Percentiles rank a stretch among this genome's conserved stretches.
Conservation (phyloP, 2,888 invertebrate genomes). For the Epsilonema sp. region DNA sequence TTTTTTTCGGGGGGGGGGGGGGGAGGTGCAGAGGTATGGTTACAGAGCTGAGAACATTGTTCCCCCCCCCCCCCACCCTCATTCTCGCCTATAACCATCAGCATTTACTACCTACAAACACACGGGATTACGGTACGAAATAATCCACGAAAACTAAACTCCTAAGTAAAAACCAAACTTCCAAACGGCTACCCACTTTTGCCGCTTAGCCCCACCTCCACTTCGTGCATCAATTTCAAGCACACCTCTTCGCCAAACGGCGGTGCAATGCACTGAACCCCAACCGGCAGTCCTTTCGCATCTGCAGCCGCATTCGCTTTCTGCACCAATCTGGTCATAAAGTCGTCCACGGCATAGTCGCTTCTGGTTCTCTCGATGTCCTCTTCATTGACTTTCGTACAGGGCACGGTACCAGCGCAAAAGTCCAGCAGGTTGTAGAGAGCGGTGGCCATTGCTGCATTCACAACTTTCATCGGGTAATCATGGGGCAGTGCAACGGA, state of each 20-base stretch:
- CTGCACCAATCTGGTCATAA: background rate
- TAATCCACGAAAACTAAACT: too few species aligned
- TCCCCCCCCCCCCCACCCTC: too few species aligned
- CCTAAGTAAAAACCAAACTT: too few species aligned
- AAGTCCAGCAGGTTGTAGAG: slow-evolving; percentile 29
- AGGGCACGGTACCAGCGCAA: slow-evolving; percentile 28
- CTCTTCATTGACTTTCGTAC: slow-evolving; percentile 20
- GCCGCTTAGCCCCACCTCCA: too few species aligned
- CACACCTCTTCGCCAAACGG: background rate
- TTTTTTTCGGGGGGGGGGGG: too few species aligned
- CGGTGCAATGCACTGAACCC: background rate
- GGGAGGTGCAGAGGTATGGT: too few species aligned
- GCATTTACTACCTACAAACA: too few species aligned
- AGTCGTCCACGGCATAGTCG: background rate
- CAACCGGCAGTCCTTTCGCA: background rate
- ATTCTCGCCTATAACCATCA: too few species aligned
- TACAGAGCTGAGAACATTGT: too few species aligned
- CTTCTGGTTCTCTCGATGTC: background rate
- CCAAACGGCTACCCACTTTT: too few species aligned
- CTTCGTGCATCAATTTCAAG: background rate
- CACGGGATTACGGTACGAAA: too few species aligned
- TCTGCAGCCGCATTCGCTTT: background rate
- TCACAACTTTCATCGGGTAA: slow-evolving; percentile 15
- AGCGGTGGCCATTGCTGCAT: slow-evolving; percentile 20
- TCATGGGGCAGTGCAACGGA: slow-evolving; percentile 16